These are phyloP conservation scores for Cryptus viduatorius DNA, from an alignment of 2,888 invertebrate genomes.

Conservation along the genomic window DNA sequence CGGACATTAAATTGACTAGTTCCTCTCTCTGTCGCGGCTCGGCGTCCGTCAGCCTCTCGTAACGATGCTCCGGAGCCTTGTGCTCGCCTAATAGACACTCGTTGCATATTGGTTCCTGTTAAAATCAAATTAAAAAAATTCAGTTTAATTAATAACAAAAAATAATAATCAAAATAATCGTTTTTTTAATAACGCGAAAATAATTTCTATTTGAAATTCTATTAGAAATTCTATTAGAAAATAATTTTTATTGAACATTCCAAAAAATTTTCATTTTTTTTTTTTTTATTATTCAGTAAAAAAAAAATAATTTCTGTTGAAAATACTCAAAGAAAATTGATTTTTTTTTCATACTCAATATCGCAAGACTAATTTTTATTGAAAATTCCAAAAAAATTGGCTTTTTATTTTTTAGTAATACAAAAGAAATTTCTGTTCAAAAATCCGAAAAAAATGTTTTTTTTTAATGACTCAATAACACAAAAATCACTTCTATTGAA, in stretches of 20 bases:
- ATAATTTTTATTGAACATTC: too few relatives aligned
- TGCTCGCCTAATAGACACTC: constrained; percentile 95
- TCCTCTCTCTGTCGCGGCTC: constrained; percentile 93
- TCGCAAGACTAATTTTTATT: too few relatives aligned
- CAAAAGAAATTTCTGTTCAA: too few relatives aligned
- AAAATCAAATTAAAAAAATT: constrained; percentile 5
- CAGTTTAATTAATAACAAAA: not conserved
- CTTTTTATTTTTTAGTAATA: too few relatives aligned
- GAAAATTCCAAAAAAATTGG: too few relatives aligned
- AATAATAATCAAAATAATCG: not conserved
- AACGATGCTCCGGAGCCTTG: constrained; percentile 92
- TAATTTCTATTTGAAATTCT: not conserved
- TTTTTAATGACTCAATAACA: too few relatives aligned
- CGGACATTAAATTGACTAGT: constrained; percentile 90
- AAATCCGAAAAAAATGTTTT: too few relatives aligned
- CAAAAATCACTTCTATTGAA: not conserved
- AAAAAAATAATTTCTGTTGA: too few relatives aligned
- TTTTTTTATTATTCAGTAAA: not conserved
- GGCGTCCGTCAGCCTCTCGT: constrained; percentile 92
- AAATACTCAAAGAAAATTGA: too few relatives aligned
- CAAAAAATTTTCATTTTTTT: not conserved
- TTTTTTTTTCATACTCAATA: too few relatives aligned
- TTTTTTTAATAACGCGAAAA: not conserved
- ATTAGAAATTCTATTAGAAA: too few relatives aligned
- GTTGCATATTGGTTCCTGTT: constrained; percentile 93